phyloP scores from a whole-genome alignment of 2,888 invertebrate species.

The Dendrolimus houi region DNA sequence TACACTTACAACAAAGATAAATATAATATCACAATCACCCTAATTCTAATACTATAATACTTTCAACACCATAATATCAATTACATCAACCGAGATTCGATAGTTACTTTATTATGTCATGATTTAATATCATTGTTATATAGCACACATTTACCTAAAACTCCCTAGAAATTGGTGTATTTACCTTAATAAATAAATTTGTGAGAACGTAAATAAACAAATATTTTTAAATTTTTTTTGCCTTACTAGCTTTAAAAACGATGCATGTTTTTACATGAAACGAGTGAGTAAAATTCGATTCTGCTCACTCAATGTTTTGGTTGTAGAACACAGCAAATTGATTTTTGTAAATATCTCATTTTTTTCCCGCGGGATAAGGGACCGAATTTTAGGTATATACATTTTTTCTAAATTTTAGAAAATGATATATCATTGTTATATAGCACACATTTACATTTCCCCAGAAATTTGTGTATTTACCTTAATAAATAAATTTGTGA shows the following conservation, averaged over 20 bases:
- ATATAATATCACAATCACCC: neutral
- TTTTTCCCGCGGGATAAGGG: too few relatives aligned
- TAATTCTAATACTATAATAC: neutral
- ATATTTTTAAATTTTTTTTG: too few relatives aligned
- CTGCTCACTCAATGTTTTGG: too few relatives aligned
- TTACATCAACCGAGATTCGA: neutral
- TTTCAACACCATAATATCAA: neutral
- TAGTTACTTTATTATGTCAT: conserved; percentile 1
- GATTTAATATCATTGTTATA: neutral
- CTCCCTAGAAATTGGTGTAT: conserved; percentile 17
- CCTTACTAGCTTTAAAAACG: too few relatives aligned
- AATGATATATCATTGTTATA: neutral
- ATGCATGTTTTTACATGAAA: too few relatives aligned
- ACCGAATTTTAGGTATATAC: too few relatives aligned
- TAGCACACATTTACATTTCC: conserved; percentile 2
- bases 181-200: conserved; percentile 11
- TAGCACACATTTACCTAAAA: too few relatives aligned
- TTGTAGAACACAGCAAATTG: too few relatives aligned
- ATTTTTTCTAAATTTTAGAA: too few relatives aligned
- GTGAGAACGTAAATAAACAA: too few relatives aligned
- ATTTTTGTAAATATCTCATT: too few relatives aligned
- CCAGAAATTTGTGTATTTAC: conserved; percentile 16
- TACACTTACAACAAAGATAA: neutral
- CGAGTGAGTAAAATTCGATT: too few relatives aligned
- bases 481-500: conserved; percentile 9